Evolutionary conservation across 2,888 invertebrate genomes (phyloP).

Genomic region (Lycia hirtaria): DNA sequence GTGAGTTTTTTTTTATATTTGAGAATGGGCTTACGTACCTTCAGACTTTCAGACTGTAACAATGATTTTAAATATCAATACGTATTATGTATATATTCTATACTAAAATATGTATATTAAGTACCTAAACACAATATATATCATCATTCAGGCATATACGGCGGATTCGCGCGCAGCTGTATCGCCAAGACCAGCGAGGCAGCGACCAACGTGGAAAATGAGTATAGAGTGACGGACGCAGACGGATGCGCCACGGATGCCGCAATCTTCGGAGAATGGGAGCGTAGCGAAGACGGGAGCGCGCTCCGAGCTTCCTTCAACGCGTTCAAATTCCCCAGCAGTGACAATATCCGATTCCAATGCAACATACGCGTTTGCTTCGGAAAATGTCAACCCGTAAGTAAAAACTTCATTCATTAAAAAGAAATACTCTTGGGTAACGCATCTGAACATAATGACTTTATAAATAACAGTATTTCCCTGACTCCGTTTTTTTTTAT

Average conservation of each 20-base stretch:
- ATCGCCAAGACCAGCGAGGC: constrained; percentile 96
- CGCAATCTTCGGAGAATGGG: constrained; percentile 97
- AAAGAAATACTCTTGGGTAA: too few species aligned
- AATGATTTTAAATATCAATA: too few species aligned
- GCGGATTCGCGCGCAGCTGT: constrained; percentile 96
- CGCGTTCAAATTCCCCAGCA: constrained; percentile 97
- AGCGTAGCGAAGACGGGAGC: constrained; percentile 93
- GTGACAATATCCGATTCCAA: constrained; percentile 97
- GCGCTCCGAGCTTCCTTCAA: constrained; percentile 95
- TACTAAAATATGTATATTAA: neutral
- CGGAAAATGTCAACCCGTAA: constrained; percentile 96
- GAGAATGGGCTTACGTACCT: too few species aligned
- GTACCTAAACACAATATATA: neutral
- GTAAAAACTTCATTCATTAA: constrained; percentile 46
- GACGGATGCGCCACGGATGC: constrained; percentile 97
- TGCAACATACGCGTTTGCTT: constrained; percentile 98
- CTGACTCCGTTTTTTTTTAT: too few species aligned
- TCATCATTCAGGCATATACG: constrained; percentile 90
- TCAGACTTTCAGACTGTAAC: too few species aligned
- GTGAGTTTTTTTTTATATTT: constrained; percentile 69
- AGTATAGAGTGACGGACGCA: constrained; percentile 96
- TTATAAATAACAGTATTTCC: too few species aligned
- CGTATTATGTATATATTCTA: too few species aligned
- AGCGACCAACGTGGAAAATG: constrained; percentile 91
- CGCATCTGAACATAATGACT: too few species aligned